A percentile compares a stretch with the other conserved stretches of the same genome.
These are phyloP conservation scores for Gryllus bimaculatus DNA, from an alignment of 1,140 invertebrate species.

Conservation along the genomic window DNA sequence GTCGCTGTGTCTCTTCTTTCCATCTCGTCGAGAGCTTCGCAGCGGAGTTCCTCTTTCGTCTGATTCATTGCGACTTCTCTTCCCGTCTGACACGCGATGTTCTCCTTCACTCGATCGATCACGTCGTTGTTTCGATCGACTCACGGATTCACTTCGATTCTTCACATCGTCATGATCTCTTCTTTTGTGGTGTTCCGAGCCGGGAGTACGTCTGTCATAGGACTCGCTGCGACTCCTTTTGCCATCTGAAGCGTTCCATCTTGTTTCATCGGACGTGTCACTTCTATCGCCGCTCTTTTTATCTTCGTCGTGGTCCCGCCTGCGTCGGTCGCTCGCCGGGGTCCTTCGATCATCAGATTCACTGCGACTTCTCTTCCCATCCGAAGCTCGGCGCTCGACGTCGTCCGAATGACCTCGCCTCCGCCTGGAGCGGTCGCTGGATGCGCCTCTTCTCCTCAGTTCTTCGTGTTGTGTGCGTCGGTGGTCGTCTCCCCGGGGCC, in stretches of 20 bases:
- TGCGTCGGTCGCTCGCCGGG: background rate
- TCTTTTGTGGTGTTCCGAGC: background rate
- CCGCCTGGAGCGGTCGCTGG: too few species aligned
- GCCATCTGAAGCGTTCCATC: background rate
- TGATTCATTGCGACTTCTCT: background rate
- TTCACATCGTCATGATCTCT: background rate
- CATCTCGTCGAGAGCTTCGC: too few species aligned
- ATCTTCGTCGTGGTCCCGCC: background rate
- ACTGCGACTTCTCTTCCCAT: conserved; percentile 11
- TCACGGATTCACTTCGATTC: too few species aligned
- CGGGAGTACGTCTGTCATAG: background rate
- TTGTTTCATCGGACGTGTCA: background rate
- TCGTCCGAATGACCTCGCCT: too few species aligned
- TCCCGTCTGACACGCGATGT: background rate
- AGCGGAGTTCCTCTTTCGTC: background rate
- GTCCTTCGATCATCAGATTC: background rate
- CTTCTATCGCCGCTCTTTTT: background rate
- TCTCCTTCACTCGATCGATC: too few species aligned
- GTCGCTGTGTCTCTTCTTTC: too few species aligned
- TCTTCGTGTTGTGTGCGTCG: too few species aligned
- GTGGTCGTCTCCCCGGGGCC: too few species aligned
- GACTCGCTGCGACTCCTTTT: background rate
- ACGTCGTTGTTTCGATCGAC: too few species aligned
- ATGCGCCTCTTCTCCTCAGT: too few species aligned
- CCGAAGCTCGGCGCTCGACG: background rate